Conservation (phyloP, 2,797 vertebrate species). For the Rhinichthys osculus region DNA sequence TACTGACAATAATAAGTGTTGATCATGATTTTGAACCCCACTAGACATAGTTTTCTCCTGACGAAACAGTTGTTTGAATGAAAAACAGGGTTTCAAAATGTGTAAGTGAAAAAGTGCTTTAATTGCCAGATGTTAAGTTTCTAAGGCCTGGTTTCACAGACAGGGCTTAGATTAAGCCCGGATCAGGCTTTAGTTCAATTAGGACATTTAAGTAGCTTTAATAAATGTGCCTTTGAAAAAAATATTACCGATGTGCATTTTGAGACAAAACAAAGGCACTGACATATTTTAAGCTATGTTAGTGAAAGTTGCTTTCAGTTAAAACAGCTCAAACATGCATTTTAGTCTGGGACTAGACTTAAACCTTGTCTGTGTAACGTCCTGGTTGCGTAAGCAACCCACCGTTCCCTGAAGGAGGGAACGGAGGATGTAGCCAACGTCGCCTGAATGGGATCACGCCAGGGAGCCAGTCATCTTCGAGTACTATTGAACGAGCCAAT, state of each 20-base stretch:
- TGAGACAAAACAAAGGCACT: background rate
- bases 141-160: background rate
- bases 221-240: background rate
- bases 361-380: background rate
- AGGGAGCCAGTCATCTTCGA: no score
- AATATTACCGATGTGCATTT: background rate
- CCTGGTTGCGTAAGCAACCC: no score
- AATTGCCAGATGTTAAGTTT: background rate
- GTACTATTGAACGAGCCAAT: no score
- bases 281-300: background rate
- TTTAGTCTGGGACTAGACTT: background rate
- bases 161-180: background rate
- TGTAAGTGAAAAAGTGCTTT: background rate
- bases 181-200: background rate
- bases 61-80: background rate
- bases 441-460: no score
- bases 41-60: background rate
- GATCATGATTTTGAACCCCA: background rate
- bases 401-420: no score
- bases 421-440: no score
- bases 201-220: background rate
- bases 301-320: background rate
- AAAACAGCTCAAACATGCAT: background rate
- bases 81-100: background rate
- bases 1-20: background rate